These are phyloP conservation scores for Drosophila borborema DNA, from an alignment of 2,888 invertebrate species.

Conservation along the genomic window DNA sequence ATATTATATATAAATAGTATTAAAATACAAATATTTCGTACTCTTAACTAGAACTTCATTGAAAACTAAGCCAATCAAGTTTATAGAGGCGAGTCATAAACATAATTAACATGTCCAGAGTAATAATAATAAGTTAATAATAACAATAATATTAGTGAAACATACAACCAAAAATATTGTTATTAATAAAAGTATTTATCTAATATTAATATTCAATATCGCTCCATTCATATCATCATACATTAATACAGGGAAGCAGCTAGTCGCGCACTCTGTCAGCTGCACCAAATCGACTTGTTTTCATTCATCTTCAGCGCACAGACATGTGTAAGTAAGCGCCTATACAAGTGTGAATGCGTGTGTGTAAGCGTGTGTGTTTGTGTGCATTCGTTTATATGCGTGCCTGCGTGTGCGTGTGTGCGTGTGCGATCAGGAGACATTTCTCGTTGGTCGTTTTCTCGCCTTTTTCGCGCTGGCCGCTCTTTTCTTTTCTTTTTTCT, in stretches of 20 bases:
- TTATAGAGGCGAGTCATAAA: too few relatives aligned
- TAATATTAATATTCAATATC: neutral
- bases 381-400: neutral
- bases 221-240: neutral
- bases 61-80: neutral
- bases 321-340: conserved; percentile 11
- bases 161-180: too few relatives aligned
- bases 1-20: neutral
- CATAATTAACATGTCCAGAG: too few relatives aligned
- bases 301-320: conserved; percentile 53
- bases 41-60: too few relatives aligned
- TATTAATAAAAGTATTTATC: too few relatives aligned
- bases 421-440: conserved; percentile 57
- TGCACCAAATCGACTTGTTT: conserved; percentile 20
- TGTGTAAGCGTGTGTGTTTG: neutral
- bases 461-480: conserved; percentile 57
- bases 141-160: neutral
- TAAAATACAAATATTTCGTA: too few relatives aligned
- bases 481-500: conserved; percentile 53
- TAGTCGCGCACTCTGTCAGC: neutral
- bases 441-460: conserved; percentile 63
- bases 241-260: neutral
- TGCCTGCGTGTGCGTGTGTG: conserved; percentile 2
- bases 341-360: neutral
- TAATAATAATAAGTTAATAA: neutral